These are phyloP conservation scores for Crambe crambe DNA, from an alignment of 37 sponge, comb jelly and placozoan species.

Conservation along the genomic window DNA sequence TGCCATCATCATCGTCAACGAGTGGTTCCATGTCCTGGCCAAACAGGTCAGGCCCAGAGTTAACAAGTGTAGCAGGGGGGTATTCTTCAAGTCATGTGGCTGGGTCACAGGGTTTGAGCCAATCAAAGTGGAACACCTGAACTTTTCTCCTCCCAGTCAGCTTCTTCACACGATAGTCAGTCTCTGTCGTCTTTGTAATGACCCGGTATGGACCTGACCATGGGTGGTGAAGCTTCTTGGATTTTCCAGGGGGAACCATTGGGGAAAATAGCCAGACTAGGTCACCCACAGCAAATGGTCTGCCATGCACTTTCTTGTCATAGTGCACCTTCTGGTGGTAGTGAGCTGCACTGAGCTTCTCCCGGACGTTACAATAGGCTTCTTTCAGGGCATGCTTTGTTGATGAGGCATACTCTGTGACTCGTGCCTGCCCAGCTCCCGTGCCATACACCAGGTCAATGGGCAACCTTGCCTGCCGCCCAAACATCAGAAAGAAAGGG, in stretches of 20 bases:
- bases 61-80: no score
- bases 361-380: not conserved
- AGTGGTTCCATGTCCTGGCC: no score
- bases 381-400: not conserved
- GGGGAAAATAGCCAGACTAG: conserved; percentile 8
- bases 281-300: not conserved
- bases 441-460: conserved; percentile 16
- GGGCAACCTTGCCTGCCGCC: conserved; percentile 41
- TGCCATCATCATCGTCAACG: no score
- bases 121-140: not conserved
- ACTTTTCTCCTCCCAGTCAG: not conserved
- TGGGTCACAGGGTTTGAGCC: not conserved
- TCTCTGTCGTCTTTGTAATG: not conserved
- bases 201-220: conserved; percentile 43
- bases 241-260: conserved; percentile 13
- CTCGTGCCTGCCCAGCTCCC: not conserved
- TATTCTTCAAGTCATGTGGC: no score
- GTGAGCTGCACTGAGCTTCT: not conserved
- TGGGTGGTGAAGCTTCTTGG: conserved; percentile 33
- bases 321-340: not conserved
- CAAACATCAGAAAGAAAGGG: conserved; percentile 59
- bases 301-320: not conserved
- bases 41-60: no score
- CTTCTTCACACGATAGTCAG: not conserved
- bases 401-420: not conserved